Evolutionary conservation across 2,888 invertebrate genomes (phyloP).

Genomic region (Willowsia nigromaculata): DNA sequence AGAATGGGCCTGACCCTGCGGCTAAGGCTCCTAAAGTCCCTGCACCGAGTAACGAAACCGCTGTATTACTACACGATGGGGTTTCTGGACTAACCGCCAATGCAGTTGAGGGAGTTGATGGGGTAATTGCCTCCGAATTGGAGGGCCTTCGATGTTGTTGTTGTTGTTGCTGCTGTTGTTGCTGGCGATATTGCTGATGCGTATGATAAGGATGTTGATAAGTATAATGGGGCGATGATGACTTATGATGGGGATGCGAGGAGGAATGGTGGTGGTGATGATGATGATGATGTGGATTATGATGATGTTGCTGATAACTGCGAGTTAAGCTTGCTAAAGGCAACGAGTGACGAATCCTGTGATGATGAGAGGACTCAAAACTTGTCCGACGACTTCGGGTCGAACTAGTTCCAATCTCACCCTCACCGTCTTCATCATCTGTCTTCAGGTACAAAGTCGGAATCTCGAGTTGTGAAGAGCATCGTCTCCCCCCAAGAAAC

Average conservation of each 20-base stretch:
- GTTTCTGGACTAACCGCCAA: conserved; percentile 72
- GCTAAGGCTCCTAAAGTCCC: background rate
- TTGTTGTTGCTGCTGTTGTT: conserved; percentile 12
- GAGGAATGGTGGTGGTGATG: conserved; percentile 58
- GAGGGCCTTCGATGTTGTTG: conserved; percentile 41
- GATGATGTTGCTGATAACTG: conserved; percentile 32
- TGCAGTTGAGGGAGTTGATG: conserved; percentile 74
- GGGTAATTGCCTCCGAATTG: conserved; percentile 60
- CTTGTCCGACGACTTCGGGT: conserved; percentile 66
- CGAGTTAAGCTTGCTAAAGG: conserved; percentile 57
- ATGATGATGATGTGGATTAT: conserved; percentile 58
- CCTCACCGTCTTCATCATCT: conserved; percentile 72
- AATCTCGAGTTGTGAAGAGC: conserved; percentile 78
- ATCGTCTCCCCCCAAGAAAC: conserved; percentile 77
- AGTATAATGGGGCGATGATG: conserved; percentile 15
- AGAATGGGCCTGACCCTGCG: background rate
- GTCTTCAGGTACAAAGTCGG: conserved; percentile 76
- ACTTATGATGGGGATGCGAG: conserved; percentile 37
- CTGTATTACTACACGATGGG: conserved; percentile 38
- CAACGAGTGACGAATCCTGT: conserved; percentile 72
- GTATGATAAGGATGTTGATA: background rate
- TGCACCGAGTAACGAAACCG: background rate
- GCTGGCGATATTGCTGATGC: conserved; percentile 1
- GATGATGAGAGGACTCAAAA: conserved; percentile 69
- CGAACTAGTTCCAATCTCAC: conserved; percentile 8